These are phyloP conservation scores for Papilio polytes DNA, from an alignment of 1,140 invertebrate species.

Conservation along the genomic window DNA sequence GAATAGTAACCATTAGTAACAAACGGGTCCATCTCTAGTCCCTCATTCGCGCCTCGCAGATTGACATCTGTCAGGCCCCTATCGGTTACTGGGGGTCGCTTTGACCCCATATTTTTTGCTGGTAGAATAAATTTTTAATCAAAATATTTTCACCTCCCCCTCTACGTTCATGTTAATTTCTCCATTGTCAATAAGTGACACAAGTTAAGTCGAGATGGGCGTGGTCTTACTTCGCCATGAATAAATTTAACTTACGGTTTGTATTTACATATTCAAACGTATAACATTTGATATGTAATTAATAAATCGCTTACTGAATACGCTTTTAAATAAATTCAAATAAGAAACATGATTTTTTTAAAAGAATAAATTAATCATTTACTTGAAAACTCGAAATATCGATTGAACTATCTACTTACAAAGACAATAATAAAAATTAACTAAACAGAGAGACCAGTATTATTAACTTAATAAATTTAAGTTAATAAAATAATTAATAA, in stretches of 20 bases:
- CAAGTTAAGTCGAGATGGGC: constrained; percentile 66
- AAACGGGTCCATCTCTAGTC: constrained; percentile 45
- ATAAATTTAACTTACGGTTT: constrained; percentile 60
- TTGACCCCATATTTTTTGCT: constrained; percentile 56
- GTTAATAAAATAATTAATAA: background rate
- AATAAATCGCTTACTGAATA: constrained; percentile 3
- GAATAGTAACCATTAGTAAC: constrained; percentile 18
- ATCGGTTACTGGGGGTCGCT: constrained; percentile 51
- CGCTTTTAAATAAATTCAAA: constrained; percentile 7
- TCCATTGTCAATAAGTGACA: constrained; percentile 67
- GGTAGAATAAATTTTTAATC: too few species aligned
- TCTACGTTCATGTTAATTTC: constrained; percentile 68
- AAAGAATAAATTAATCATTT: background rate
- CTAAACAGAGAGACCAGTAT: too few species aligned
- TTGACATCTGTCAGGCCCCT: constrained; percentile 74
- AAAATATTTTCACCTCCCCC: constrained; percentile 74
- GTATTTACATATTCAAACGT: constrained; percentile 20
- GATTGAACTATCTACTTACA: too few species aligned
- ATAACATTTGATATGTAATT: constrained; percentile 3
- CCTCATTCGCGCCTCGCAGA: constrained; percentile 56
- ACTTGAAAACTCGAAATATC: too few species aligned
- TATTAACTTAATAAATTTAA: background rate
- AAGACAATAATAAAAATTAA: too few species aligned
- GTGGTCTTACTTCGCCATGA: constrained; percentile 61
- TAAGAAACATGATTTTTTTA: background rate